Conservation (phyloP, 2,113 vertebrate species). For the Hipposideros armiger region DNA sequence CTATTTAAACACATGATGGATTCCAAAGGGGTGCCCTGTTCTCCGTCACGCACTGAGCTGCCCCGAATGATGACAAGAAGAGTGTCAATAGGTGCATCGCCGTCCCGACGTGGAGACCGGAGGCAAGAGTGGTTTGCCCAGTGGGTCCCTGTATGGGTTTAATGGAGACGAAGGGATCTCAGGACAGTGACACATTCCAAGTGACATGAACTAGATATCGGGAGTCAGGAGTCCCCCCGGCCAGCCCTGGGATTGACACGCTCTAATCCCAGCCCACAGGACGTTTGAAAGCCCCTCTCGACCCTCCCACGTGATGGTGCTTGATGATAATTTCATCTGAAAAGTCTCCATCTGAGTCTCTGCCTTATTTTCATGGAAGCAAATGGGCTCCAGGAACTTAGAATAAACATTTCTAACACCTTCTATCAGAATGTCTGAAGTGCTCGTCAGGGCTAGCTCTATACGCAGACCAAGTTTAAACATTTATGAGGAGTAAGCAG, state of each 20-base stretch:
- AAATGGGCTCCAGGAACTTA: background rate
- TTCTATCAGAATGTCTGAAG: background rate
- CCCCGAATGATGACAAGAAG: background rate
- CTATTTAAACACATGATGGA: background rate
- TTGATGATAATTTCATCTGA: slow-evolving; percentile 11
- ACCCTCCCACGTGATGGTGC: background rate
- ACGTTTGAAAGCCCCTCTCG: background rate
- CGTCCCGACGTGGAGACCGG: background rate
- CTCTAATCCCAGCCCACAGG: background rate
- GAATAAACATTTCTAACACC: background rate
- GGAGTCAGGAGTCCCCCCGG: background rate
- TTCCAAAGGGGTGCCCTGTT: background rate
- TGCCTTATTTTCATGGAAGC: background rate
- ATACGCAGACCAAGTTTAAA: background rate
- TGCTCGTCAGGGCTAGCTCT: background rate
- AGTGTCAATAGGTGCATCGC: fast-evolving
- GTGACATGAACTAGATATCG: background rate
- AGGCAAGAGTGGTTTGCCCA: background rate
- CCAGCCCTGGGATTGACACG: background rate
- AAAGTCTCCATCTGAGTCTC: background rate
- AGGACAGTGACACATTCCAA: background rate
- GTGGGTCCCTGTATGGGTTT: fast-evolving
- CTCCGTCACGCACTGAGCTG: background rate
- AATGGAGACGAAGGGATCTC: background rate
- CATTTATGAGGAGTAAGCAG: background rate